Base-by-base conservation (phyloP, 2,888 invertebrate species). In the Clepsis dumicolana region DNA sequence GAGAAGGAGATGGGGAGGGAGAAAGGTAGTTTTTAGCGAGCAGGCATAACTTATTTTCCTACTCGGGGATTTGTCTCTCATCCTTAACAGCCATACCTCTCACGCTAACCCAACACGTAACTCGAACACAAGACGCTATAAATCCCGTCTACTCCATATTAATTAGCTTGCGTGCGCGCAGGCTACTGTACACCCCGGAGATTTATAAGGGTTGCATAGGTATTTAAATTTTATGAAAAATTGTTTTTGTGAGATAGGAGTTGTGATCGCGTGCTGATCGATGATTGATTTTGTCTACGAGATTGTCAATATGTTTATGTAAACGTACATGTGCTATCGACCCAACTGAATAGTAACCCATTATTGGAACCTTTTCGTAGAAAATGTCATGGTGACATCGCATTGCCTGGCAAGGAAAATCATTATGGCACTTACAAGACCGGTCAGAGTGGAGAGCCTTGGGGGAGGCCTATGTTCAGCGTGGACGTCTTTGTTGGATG, bases 131-230 rank as follows among this genome's bases (percentile, higher is more conserved):
- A 74, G 73, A 79, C 83, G 79, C 84, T 81, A 89, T 90, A 90
- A 90, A 90, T 90, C 87, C 85, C 84, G 75, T 79, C 78, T 85
- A 87, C 88, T 88, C 89, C 88, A 89, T 90, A 90, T 90, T 90
- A 90, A 90, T 90, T 89, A 88, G 88, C 79, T 90, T 74, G 90
- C 90, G 90, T 90, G 90, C 81, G 83, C 77, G 79, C 78, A 73
- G 73, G 73, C 90, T 90, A 89, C 90, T 81, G 90, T 87, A 82
- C 78, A 77, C 77, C 73, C 73, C 41, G 32, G 44, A 60, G 65
- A 70, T 65, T 71, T 71, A 69, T 69, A 53, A 50, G 29, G 57
- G 41, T 38, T 16, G n/a, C n/a, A n/a, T n/a, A n/a, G 24, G 57
- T 65, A 70, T 70, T 70, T 70, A 70, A 70, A 70, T 70, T 65